Base-by-base conservation (phyloP, 2,888 invertebrate genomes). In the Scotopteryx bipunctaria region DNA sequence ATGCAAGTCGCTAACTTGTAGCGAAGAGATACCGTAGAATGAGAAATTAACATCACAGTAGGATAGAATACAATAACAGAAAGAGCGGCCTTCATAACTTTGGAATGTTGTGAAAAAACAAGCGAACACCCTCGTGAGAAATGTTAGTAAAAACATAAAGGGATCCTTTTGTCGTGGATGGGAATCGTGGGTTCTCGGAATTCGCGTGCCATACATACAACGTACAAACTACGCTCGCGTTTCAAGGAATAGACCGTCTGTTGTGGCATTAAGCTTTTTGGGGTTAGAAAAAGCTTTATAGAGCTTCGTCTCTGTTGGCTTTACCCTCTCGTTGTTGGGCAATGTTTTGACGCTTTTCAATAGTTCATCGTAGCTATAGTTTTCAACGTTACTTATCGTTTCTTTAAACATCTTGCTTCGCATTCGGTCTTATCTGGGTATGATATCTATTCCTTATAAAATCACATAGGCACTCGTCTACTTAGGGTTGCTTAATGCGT, bases 101-200 rank as follows among this genome's bases (percentile, higher is more conserved):
- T 59, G 86, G 90, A 89, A 90, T 90, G 83, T 68, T 71, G 60
- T 63, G 17, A 46, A 69, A 78, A 83, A 73, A 59, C 67, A 57
- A 72, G 67, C 71, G 63, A 69, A 81, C 77, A 79, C 81, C 82
- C 86, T 82, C 81, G 81, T 83, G 85, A 83, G 85, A 83, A 83
- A 76, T 73, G 71, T 57, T 57, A 47, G 44, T 41, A 54, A 66
- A 74, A 77, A 80, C 82, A 78, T 63, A 53, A 58, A 65, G 67
- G 69, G 71, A 76, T 75, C 77, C 78, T 77, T 60, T 78, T 72
- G 78, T 72, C 69, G 75, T 66, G 73, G 79, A 82, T 86, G 90
- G 82, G 88, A 89, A 87, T 78, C 72, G 72, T 77, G 69, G 67
- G 70, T 90, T 89, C 88, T 70, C 59, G 77, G 89, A 86, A 89